A percentile compares a stretch with the other conserved stretches of the same genome.
These are phyloP conservation scores for Campaea margaritaria DNA, from an alignment of 2,888 invertebrate species.

Conservation along the genomic window DNA sequence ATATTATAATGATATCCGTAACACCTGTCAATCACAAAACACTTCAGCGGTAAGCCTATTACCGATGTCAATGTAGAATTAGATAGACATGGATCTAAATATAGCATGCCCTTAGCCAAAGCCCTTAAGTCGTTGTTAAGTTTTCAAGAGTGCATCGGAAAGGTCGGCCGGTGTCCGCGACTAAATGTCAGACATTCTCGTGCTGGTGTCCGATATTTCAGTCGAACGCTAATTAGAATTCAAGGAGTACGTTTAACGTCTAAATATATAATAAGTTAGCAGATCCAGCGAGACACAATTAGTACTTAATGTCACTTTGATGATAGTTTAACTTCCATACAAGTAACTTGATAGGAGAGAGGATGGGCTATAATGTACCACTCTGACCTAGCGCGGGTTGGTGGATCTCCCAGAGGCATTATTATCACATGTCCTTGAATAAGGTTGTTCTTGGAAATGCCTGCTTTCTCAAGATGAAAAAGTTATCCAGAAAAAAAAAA, in stretches of 20 bases:
- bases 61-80: slow-evolving; percentile 8
- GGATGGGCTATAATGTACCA: too few species aligned
- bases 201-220: slow-evolving; percentile 20
- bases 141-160: slow-evolving; percentile 22
- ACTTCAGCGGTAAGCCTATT: slow-evolving; percentile 1
- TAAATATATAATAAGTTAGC: background rate
- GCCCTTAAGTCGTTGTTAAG: slow-evolving; percentile 2
- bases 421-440: too few species aligned
- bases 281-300: too few species aligned
- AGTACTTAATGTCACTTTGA: too few species aligned
- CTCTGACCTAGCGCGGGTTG: too few species aligned
- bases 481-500: too few species aligned
- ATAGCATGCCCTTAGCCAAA: slow-evolving; percentile 2
- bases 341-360: too few species aligned
- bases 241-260: background rate
- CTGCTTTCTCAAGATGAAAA: too few species aligned
- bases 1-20: slow-evolving; percentile 3
- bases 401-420: too few species aligned
- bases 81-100: slow-evolving; percentile 16
- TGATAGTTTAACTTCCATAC: too few species aligned
- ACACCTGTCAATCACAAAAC: background rate
- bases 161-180: slow-evolving; percentile 19
- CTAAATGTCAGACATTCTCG: slow-evolving; percentile 24
- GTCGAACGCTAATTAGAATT: background rate
- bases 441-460: too few species aligned